phyloP scores from a whole-genome alignment of 1,140 invertebrate species.

The Drosophila orosa region DNA sequence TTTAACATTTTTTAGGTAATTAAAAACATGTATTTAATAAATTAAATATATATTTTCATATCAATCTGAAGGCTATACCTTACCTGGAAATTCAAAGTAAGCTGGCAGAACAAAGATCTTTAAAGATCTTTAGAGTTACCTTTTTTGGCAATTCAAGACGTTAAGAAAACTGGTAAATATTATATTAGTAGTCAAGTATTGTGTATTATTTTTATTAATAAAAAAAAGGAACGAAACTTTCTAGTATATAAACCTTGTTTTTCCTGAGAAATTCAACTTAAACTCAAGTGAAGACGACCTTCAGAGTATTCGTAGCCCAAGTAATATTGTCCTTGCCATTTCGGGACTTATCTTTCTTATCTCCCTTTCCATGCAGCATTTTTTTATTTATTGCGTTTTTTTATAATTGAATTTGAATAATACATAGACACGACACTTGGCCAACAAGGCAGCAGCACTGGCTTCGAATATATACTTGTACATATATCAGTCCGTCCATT shows the following conservation, averaged over 20 bases:
- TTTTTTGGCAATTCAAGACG: neutral
- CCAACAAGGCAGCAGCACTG: constrained; percentile 46
- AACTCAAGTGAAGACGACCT: neutral
- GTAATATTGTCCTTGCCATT: constrained; percentile 5
- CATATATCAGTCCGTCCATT: constrained; percentile 7
- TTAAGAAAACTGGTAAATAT: neutral
- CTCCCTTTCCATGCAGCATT: constrained; percentile 52
- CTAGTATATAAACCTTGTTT: neutral
- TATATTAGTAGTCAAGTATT: neutral
- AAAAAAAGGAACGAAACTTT: neutral
- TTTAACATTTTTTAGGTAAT: neutral
- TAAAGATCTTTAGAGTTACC: no score
- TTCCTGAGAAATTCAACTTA: neutral
- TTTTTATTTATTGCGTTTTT: constrained; percentile 69
- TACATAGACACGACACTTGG: constrained; percentile 68
- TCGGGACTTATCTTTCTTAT: constrained; percentile 21
- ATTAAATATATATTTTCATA: neutral
- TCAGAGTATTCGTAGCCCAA: neutral
- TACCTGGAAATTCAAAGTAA: no score
- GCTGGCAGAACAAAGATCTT: no score
- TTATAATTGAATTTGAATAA: constrained; percentile 81
- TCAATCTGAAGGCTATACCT: no score
- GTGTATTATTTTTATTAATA: no score
- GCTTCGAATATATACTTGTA: constrained; percentile 3
- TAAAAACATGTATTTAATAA: neutral